Evolutionary conservation across 2,797 vertebrate genomes (phyloP), one percentile per base, ranked within the genome.

Genomic region (Cuculus canorus): DNA sequence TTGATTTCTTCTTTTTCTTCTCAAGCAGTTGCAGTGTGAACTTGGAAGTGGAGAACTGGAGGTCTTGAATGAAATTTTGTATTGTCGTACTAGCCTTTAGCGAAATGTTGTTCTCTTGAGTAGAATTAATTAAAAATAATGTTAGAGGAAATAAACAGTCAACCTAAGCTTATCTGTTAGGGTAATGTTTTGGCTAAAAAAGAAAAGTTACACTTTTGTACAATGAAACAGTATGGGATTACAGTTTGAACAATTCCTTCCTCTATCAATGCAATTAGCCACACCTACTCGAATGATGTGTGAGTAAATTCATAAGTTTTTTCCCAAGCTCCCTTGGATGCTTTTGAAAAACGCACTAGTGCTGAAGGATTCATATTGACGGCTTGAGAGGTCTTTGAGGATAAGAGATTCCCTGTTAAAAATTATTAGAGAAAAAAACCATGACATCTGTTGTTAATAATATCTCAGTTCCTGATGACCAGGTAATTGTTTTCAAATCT

Each of bases 401-500:
- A 0, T 56, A 28, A 56, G 32, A 63, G 15, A 48, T 84, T 90
- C n/a, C 17, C 14, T 84, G 22, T 28, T 80, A 57, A 75, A 90
- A 88, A 73, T 28, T 13, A 41, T 23, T 76, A 43, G n/a, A 30
- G 76, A 82, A 76, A 83, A 43, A 6, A 22, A 14, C 47, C 9
- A 28, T 33, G 5, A 39, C 28, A 52, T 73, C 45, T 77, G n/a
- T 72, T 84, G 32, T 76, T 71, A 60, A 11, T 66, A 56, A 53
- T 48, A 70, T 54, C 52, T 66, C 41, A 28, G 30, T 72, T 64
- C 39, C 35, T 73, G 63, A 45, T 84, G 63, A 53, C 30, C 48
- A 86, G 73, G 69, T 95, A 70, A 82, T 77, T 91, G 54, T 81
- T 92, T 94, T 92, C 57, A 86, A 82, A 72, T 77, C 66, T 81